phyloP scores from a whole-genome alignment of 2,888 invertebrate species.

The Phyllotreta cruciferae region DNA sequence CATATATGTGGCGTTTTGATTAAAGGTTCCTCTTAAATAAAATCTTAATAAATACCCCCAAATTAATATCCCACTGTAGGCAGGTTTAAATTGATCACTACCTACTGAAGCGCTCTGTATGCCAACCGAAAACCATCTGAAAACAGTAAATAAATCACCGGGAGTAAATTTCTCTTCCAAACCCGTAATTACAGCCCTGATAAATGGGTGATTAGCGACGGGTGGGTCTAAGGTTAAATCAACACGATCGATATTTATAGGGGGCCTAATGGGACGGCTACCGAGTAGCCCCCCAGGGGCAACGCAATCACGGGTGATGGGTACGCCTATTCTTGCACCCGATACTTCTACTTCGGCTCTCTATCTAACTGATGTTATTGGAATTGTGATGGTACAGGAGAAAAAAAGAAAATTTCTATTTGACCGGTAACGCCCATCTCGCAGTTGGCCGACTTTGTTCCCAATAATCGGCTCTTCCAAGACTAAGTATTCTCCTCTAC shows the following conservation, averaged over 20 bases:
- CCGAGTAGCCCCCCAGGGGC: conserved; percentile 49
- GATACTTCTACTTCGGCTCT: neutral
- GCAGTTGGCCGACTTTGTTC: too few relatives aligned
- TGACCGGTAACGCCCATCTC: conserved; percentile 3
- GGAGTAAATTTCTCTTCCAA: conserved; percentile 3
- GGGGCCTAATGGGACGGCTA: conserved; percentile 49
- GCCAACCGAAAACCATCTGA: conserved; percentile 2
- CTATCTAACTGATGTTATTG: neutral
- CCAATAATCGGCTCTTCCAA: too few relatives aligned
- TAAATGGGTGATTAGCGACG: conserved; percentile 32
- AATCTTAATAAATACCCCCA: too few relatives aligned
- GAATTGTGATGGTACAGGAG: neutral
- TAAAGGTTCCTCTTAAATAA: neutral
- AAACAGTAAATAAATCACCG: conserved; percentile 17
- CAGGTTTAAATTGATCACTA: too few relatives aligned
- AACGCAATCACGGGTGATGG: conserved; percentile 20
- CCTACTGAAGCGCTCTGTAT: neutral
- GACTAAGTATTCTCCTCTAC: too few relatives aligned
- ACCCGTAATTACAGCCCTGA: conserved; percentile 27
- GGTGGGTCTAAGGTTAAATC: conserved; percentile 24
- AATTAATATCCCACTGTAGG: too few relatives aligned
- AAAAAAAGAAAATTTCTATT: conserved; percentile 7
- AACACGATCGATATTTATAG: conserved; percentile 35
- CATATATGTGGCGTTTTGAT: neutral
- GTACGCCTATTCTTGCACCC: conserved; percentile 25